Evolutionary conservation across 2,797 vertebrate genomes (phyloP).

Genomic region (Protonibea diacanthus): DNA sequence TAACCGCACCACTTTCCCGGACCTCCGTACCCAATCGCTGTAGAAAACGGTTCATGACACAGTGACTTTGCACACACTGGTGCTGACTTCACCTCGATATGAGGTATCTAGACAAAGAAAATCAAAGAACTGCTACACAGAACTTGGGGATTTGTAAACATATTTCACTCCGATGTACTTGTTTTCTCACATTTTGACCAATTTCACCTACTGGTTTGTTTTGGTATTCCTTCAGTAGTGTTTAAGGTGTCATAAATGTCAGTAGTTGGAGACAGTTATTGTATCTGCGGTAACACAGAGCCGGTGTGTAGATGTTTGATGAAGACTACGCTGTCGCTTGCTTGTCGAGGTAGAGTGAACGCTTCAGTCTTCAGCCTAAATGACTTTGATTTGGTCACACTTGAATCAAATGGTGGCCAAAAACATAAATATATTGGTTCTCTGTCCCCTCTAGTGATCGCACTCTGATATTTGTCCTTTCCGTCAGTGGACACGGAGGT

Average conservation of each 20-base stretch:
- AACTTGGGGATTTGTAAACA: constrained; percentile 26
- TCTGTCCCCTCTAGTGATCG: neutral
- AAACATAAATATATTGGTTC: neutral
- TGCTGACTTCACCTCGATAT: constrained; percentile 34
- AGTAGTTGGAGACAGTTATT: neutral
- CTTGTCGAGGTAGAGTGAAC: neutral
- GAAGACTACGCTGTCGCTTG: constrained; percentile 10
- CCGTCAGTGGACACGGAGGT: neutral
- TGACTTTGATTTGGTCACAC: neutral
- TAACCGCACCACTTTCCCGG: neutral
- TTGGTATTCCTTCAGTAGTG: constrained; percentile 32
- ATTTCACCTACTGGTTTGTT: constrained; percentile 29
- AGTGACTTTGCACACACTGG: constrained; percentile 59
- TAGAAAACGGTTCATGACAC: neutral
- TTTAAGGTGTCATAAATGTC: constrained; percentile 35
- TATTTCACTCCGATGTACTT: constrained; percentile 19
- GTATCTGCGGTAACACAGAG: constrained; percentile 9
- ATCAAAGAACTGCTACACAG: neutral
- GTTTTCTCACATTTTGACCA: constrained; percentile 2
- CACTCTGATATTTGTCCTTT: neutral
- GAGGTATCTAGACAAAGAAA: constrained; percentile 26
- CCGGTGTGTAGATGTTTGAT: constrained; percentile 20
- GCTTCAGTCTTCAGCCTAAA: neutral
- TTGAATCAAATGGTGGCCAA: neutral
- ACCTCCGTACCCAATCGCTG: constrained; percentile 23